Evolutionary conservation across 2,797 vertebrate genomes (phyloP).

Genomic region (Artibeus lituratus): DNA sequence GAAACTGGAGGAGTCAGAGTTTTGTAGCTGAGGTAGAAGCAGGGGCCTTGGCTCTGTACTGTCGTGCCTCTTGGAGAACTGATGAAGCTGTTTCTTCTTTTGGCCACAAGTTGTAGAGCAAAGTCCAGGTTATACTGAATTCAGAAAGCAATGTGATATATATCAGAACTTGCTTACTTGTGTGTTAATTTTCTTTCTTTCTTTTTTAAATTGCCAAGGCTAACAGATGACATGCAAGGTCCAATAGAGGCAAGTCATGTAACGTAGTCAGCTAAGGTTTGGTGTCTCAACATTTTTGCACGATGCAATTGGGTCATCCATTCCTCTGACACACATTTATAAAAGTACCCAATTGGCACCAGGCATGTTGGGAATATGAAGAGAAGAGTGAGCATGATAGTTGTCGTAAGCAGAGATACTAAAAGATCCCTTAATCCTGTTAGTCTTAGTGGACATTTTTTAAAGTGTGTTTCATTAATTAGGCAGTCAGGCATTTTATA

Average conservation of each 20-base stretch:
- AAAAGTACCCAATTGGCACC: background rate
- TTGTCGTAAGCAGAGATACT: background rate
- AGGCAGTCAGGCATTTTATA: background rate
- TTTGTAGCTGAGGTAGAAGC: conserved; percentile 56
- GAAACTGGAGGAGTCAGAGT: conserved; percentile 58
- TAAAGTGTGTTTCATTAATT: conserved; percentile 33
- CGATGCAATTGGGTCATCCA: background rate
- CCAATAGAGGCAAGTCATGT: background rate
- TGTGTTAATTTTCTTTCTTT: background rate
- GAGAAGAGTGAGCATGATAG: background rate
- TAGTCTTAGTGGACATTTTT: conserved; percentile 5
- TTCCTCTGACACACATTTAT: background rate
- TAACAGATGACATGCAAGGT: background rate
- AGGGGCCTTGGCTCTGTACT: background rate
- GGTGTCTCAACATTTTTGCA: background rate
- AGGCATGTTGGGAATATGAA: background rate
- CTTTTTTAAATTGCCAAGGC: background rate
- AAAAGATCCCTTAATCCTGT: background rate
- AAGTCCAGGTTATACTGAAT: background rate
- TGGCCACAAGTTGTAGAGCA: background rate
- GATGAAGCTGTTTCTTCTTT: conserved; percentile 53
- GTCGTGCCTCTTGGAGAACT: background rate
- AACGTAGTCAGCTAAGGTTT: background rate
- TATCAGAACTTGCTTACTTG: background rate
- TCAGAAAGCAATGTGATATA: background rate